Evolutionary conservation across 2,797 vertebrate genomes (phyloP).

Genomic region (Gobionotothen gibberifrons): DNA sequence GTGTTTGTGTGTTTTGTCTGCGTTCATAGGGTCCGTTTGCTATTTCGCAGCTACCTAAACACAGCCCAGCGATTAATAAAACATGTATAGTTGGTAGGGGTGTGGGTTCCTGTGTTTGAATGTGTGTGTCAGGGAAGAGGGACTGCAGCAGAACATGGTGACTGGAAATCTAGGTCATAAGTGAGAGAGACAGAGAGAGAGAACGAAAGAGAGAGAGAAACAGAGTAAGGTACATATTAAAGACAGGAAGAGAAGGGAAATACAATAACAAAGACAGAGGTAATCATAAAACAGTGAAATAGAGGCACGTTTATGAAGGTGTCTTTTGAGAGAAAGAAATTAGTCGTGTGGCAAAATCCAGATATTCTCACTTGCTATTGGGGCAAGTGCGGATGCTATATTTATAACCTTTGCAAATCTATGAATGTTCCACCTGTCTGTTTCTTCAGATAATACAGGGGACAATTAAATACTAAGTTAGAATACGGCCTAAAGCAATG

Average conservation of each 20-base stretch:
- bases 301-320: constrained; percentile 1
- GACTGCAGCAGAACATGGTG: constrained; percentile 47
- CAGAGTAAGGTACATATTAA: not conserved
- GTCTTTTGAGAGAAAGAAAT: not conserved
- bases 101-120: constrained; percentile 13
- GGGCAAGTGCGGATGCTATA: constrained; percentile 3
- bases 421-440: not conserved
- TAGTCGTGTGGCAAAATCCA: not conserved
- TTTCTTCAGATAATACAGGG: not conserved
- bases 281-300: constrained; percentile 9
- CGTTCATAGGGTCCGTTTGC: constrained; percentile 11
- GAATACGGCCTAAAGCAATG: not conserved
- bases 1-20: not conserved
- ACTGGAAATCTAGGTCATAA: constrained; percentile 67
- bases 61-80: constrained; percentile 59
- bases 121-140: constrained; percentile 48
- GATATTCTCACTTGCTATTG: not conserved
- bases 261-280: constrained; percentile 15
- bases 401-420: constrained; percentile 7
- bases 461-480: too few relatives aligned
- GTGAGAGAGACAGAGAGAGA: not conserved
- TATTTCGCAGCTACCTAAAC: constrained; percentile 38
- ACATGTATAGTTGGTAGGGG: constrained; percentile 30
- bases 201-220: not conserved
- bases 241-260: constrained; percentile 1